phyloP scores from a whole-genome alignment of 30 jellyfish, hydroid and myxozoan genomes.

The Cassiopea xamachana region DNA sequence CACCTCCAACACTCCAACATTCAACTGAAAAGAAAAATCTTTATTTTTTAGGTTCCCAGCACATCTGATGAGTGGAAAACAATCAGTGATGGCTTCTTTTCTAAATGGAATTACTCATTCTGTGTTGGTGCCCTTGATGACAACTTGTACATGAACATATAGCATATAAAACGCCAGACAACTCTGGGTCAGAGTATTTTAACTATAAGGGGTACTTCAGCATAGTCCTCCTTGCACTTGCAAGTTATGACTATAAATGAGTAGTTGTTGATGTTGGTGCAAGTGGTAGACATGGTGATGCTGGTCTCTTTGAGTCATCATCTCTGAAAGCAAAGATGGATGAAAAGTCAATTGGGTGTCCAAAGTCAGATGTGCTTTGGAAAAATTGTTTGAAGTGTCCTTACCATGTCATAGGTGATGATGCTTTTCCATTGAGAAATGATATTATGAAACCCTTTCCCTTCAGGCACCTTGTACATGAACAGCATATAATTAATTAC shows the following conservation, averaged over 20 bases:
- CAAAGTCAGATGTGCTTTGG: constrained; percentile 21
- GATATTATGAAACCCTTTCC: constrained; percentile 47
- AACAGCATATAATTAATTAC: constrained; percentile 38
- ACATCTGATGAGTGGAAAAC: constrained; percentile 23
- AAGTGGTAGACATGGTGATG: constrained; percentile 54
- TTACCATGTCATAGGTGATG: constrained; percentile 61
- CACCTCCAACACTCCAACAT: not conserved
- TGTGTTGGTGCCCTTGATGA: constrained; percentile 67
- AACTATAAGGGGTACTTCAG: constrained; percentile 50
- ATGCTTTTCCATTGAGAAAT: constrained; percentile 61
- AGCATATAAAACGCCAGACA: constrained; percentile 42
- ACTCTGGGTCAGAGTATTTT: constrained; percentile 40
- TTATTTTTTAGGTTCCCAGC: constrained; percentile 27
- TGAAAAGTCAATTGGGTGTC: constrained; percentile 13
- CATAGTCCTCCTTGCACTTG: constrained; percentile 47
- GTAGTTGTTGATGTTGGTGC: constrained; percentile 55
- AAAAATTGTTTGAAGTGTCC: constrained; percentile 5
- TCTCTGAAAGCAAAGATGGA: constrained; percentile 29
- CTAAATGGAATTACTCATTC: constrained; percentile 41
- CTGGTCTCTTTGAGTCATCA: constrained; percentile 26
- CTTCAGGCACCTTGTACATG: constrained; percentile 31
- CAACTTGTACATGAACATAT: constrained; percentile 6
- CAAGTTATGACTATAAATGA: constrained; percentile 25
- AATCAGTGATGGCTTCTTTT: constrained; percentile 32
- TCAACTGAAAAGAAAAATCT: not conserved